Evolutionary conservation across 2,888 invertebrate species (phyloP), one percentile per base, ranked within the genome.

Genomic region (Cryptosula pallasiana): DNA sequence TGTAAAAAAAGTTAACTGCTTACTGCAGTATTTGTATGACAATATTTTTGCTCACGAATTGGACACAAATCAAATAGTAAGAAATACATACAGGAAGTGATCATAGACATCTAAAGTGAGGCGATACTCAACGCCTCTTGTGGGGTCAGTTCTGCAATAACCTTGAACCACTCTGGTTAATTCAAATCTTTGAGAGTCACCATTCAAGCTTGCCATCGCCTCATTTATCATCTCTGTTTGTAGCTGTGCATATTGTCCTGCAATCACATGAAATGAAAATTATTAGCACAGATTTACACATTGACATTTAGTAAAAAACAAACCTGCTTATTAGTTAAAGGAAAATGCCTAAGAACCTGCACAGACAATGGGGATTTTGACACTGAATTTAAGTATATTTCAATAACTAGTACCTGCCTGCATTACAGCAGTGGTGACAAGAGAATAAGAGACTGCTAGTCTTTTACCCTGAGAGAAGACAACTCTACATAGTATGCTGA

Each of bases 121-220:
- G 71, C 90, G 88, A 82, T 94, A 94, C 82, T 93, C 93, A 89
- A 93, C 90, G 69, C 94, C 94, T 74, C 93, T 87, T 0, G 90
- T 90, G 0, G 93, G 90, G 86, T 94, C 93, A 80, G 92, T 93
- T 75, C 88, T 88, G 75, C 89, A 87, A 80, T 93, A 93, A 0
- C 91, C 92, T 80, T 91, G 91, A 20, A 83, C 57, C 1, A 87
- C 79, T 36, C 78, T 77, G 25, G 89, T 85, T 35, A 91, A 76
- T 20, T 71, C 36, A 57, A 81, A 79, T 71, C 79, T 79, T 69
- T 76, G 74, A 63, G 79, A 78, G 5, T 82, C 74, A 34, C 76
- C 75, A 5, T 79, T 76, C 72, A 81, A 75, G 0, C 81, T 76
- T 3, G 74, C 74, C 57, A 78, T 76, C 55, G 81, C 85, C 32